These are phyloP conservation scores for Cheilosia pagana DNA, from an alignment of 2,888 invertebrate genomes.

Conservation along the genomic window DNA sequence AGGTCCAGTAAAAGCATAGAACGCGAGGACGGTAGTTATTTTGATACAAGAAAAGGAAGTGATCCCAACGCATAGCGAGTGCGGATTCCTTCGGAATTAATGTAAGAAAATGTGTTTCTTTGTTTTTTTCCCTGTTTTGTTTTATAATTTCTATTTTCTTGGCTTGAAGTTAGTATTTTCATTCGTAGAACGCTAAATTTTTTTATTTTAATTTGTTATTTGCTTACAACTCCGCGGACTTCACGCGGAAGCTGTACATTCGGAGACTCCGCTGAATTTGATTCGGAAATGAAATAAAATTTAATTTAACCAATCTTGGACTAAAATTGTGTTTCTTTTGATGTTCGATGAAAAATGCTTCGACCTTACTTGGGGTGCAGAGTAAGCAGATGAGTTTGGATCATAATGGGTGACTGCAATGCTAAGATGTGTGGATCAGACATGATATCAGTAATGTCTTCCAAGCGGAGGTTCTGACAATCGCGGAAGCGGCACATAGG, in stretches of 20 bases:
- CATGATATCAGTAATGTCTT: too few relatives aligned
- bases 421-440: too few relatives aligned
- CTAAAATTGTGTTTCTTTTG: constrained; percentile 8
- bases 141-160: constrained; percentile 15
- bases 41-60: constrained; percentile 56
- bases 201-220: constrained; percentile 28
- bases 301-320: constrained; percentile 47
- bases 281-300: constrained; percentile 63
- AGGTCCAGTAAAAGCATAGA: constrained; percentile 73
- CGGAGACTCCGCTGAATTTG: constrained; percentile 10
- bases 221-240: constrained; percentile 33
- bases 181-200: constrained; percentile 35
- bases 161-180: constrained; percentile 42
- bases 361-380: background rate
- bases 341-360: background rate
- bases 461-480: too few relatives aligned
- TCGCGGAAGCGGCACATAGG: too few relatives aligned
- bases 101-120: constrained; percentile 48
- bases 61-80: constrained; percentile 48
- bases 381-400: background rate
- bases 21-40: constrained; percentile 20
- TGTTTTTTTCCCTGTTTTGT: constrained; percentile 13
- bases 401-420: too few relatives aligned
- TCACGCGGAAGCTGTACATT: constrained; percentile 34
- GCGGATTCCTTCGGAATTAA: constrained; percentile 35